Evolutionary conservation across 2,888 invertebrate species (phyloP).

Genomic region (Phania funesta): DNA sequence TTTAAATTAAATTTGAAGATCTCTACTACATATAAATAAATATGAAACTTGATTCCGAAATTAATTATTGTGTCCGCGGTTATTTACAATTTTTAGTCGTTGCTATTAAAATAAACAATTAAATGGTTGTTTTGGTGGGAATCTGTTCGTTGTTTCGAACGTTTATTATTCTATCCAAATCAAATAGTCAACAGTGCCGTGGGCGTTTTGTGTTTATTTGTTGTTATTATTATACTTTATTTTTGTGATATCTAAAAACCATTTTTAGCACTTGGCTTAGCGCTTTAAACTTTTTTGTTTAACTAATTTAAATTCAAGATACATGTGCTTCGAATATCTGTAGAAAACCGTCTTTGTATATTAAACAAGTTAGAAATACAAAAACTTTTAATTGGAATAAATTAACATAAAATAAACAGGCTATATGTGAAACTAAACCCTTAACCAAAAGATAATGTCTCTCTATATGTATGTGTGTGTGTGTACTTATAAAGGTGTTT

Average conservation of each 20-base stretch:
- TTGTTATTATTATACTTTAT: too few relatives aligned
- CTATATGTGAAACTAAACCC: slow-evolving; percentile 25
- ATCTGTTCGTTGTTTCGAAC: slow-evolving; percentile 19
- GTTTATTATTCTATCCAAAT: neutral
- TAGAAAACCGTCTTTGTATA: slow-evolving; percentile 19
- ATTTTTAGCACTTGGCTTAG: slow-evolving; percentile 30
- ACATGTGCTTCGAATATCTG: slow-evolving; percentile 26
- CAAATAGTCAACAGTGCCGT: slow-evolving; percentile 2
- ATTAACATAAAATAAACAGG: slow-evolving; percentile 45
- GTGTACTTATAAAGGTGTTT: too few relatives aligned
- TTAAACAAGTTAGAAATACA: slow-evolving; percentile 7
- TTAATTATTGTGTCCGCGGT: too few relatives aligned
- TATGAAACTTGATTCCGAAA: too few relatives aligned
- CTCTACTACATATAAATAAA: too few relatives aligned
- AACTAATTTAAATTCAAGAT: slow-evolving; percentile 41
- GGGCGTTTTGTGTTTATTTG: slow-evolving; percentile 22
- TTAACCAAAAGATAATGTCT: slow-evolving; percentile 7
- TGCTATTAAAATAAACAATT: too few relatives aligned
- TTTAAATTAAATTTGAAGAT: too few relatives aligned
- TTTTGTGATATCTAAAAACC: neutral
- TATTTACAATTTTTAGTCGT: neutral
- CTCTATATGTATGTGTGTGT: neutral
- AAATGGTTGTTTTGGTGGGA: slow-evolving; percentile 17
- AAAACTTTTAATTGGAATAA: slow-evolving; percentile 43
- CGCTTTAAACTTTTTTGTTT: neutral